Conservation (phyloP, 1,140 invertebrate species). For the Augochlora pura region DNA sequence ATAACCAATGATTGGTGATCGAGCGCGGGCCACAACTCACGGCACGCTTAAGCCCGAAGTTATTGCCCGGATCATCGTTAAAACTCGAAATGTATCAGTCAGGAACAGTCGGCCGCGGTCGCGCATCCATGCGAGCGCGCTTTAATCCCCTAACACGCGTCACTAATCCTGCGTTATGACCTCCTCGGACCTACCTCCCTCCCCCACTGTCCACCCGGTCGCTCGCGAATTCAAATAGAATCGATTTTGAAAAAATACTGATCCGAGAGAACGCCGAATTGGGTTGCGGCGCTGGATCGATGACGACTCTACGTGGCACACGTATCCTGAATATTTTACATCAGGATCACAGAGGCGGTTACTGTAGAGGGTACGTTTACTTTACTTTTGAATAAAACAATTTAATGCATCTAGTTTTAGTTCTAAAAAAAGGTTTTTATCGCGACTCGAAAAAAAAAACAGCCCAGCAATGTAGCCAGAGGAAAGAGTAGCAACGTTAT, state of each 20-base stretch:
- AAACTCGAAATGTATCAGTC: slow-evolving; percentile 79
- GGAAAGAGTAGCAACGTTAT: too few species aligned
- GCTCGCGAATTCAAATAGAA: neutral
- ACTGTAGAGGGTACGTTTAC: too few species aligned
- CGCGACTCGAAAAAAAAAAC: too few species aligned
- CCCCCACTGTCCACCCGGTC: too few species aligned
- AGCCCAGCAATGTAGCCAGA: too few species aligned
- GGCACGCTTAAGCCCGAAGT: slow-evolving; percentile 75
- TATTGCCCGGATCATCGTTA: slow-evolving; percentile 80
- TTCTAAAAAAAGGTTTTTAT: too few species aligned
- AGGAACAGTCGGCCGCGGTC: slow-evolving; percentile 49
- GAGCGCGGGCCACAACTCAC: slow-evolving; percentile 74
- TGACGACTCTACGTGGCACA: too few species aligned
- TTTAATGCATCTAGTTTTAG: too few species aligned
- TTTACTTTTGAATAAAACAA: too few species aligned
- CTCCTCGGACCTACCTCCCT: too few species aligned
- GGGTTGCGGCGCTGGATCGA: neutral
- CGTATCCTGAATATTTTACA: too few species aligned
- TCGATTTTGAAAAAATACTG: neutral
- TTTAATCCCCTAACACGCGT: slow-evolving; percentile 57
- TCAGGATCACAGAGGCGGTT: too few species aligned
- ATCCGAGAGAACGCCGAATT: neutral
- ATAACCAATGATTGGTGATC: slow-evolving; percentile 80
- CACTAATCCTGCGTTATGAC: neutral
- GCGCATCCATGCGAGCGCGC: slow-evolving; percentile 35